Base-by-base conservation (phyloP, 2,888 invertebrate genomes). In the Abrostola tripartita region DNA sequence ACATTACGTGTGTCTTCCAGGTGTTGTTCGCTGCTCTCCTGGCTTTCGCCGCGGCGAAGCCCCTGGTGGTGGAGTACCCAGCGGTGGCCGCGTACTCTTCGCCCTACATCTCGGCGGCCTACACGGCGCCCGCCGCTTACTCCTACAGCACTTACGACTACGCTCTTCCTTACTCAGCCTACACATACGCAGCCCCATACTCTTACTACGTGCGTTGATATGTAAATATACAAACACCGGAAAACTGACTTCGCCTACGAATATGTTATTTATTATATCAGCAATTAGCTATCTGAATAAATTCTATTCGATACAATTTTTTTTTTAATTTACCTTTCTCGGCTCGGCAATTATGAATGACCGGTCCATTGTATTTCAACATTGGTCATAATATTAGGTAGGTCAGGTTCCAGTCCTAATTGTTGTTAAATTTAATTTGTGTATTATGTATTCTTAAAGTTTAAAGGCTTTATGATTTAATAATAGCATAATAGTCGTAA, bases 31-130 rank as follows among this genome's bases (percentile, higher is more conserved):
- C 92, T 74, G 94, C 94, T 84, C 84, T 96, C 44, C 81, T 96
- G 91, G 95, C 95, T 78, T 88, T 95, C 64, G 95, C 93, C 52
- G 85, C 91, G 59, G 95, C 95, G 47, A 94, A 94, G 85, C 95
- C 95, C 41, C 68, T 92, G 61, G 85, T 91, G 62, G 83, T 86
- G 70, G 90, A 90, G 68, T 92, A 90, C 71, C 92, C 92, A 0
- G 85, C 90, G 73, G 73, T 68, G 9, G 90, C 89, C 24, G 89
- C 88, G 0, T 92, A 95, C 76, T 93, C 95, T 49, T 82, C 90
- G 0, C 92, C 95, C 60, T 89, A 94, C 76, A 90, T 89, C 52
- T 24, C 24, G 24, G 90, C 95, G 14, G 94, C 95, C n/a, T 95
- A 95, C 80, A 89, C 94, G 5, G 92, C 95, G 2, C 95, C 95